Evolutionary conservation across 2,797 vertebrate genomes (phyloP).

Genomic region (Parambassis ranga): DNA sequence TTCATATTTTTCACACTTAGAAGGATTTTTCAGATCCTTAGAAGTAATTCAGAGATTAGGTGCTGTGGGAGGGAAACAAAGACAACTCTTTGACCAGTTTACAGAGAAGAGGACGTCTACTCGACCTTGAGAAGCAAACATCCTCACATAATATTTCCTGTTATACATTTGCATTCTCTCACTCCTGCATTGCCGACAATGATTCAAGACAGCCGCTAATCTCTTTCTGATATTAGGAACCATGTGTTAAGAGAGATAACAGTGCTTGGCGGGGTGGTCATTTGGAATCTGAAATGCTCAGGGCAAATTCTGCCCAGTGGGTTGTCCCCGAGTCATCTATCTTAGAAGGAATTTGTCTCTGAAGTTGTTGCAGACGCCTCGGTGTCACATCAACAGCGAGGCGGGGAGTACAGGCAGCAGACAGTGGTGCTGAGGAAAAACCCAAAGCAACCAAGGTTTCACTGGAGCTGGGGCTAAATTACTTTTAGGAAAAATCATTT

Average conservation of each 20-base stretch:
- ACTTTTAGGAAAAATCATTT: background rate
- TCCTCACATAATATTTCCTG: conserved; percentile 7
- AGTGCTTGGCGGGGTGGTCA: conserved; percentile 30
- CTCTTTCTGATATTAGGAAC: conserved; percentile 41
- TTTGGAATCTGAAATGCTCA: conserved; percentile 34
- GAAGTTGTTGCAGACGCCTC: conserved; percentile 27
- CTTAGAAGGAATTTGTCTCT: conserved; percentile 16
- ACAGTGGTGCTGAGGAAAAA: conserved; percentile 4
- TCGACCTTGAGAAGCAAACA: conserved; percentile 41
- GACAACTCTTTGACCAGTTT: conserved; percentile 9
- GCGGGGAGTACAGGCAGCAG: background rate
- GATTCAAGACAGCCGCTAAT: conserved; percentile 43
- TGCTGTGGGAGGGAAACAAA: background rate
- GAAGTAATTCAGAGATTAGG: conserved; percentile 50
- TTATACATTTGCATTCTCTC: conserved; percentile 23
- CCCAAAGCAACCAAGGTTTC: conserved; percentile 8
- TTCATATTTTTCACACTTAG: conserved; percentile 42
- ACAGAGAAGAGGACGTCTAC: background rate
- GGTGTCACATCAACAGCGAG: conserved; percentile 20
- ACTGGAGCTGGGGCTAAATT: background rate
- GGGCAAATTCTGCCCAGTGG: conserved; percentile 32
- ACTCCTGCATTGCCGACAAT: conserved; percentile 9
- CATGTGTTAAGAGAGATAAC: conserved; percentile 56
- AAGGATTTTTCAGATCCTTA: conserved; percentile 1
- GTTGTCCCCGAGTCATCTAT: conserved; percentile 37